Evolutionary conservation across 2,797 vertebrate species (phyloP).

Genomic region (Cossypha dichroa): DNA sequence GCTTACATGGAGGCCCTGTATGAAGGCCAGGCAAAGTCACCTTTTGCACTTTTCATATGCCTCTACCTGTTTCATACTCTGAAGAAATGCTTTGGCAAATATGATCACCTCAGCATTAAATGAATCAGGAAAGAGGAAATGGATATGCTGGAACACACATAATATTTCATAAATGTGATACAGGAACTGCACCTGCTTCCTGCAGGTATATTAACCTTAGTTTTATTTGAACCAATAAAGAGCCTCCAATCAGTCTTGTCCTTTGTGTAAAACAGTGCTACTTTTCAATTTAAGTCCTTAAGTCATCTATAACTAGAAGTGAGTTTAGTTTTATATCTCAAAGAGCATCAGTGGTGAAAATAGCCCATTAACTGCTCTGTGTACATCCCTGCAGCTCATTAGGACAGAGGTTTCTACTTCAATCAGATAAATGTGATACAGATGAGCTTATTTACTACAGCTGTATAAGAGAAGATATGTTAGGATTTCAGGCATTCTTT

Average conservation of each 20-base stretch:
- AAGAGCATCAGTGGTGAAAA: background rate
- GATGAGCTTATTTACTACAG: background rate
- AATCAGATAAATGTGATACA: background rate
- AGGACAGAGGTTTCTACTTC: background rate
- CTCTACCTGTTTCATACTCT: background rate
- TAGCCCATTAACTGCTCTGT: background rate
- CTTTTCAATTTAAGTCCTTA: background rate
- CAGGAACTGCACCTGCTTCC: background rate
- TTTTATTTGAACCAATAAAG: background rate
- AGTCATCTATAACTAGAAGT: background rate
- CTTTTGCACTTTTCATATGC: background rate
- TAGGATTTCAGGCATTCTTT: background rate
- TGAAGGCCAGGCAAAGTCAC: background rate
- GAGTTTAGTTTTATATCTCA: background rate
- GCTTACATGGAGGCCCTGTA: rapidly evolving
- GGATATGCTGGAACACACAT: background rate
- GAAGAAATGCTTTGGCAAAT: background rate
- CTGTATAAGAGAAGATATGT: background rate
- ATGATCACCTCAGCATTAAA: background rate
- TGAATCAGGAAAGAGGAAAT: background rate
- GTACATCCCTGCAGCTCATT: background rate
- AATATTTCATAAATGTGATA: background rate
- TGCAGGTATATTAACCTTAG: background rate
- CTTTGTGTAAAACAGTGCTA: background rate
- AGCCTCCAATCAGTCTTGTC: background rate